Conservation (phyloP, 2,797 vertebrate genomes). For the Linurgus olivaceus region DNA sequence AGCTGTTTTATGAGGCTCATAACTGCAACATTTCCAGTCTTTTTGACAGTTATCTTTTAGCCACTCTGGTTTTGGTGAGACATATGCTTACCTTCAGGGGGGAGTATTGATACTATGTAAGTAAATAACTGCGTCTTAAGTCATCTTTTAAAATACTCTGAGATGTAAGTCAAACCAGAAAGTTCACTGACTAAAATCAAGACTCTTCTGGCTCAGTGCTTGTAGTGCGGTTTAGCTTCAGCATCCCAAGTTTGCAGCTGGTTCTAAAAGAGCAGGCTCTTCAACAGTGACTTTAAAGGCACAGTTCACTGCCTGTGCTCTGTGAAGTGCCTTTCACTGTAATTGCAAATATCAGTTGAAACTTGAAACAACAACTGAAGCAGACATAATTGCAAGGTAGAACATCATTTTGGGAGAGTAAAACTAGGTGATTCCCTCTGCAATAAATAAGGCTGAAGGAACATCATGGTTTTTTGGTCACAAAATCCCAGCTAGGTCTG, state of each 20-base stretch:
- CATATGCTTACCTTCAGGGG: background rate
- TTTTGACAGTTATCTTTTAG: background rate
- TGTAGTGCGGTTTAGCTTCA: background rate
- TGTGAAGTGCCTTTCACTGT: background rate
- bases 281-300: background rate
- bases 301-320: background rate
- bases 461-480: background rate
- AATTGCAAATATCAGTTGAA: background rate
- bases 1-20: background rate
- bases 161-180: background rate
- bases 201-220: background rate
- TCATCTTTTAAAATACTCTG: background rate
- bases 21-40: background rate
- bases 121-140: background rate
- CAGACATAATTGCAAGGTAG: accelerated
- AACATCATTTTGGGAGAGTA: background rate
- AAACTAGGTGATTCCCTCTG: background rate
- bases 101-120: background rate
- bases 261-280: background rate
- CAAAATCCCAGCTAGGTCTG: background rate
- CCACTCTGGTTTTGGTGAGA: background rate
- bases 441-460: background rate
- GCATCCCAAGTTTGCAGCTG: background rate
- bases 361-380: background rate
- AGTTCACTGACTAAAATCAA: background rate